A percentile compares a stretch with the other conserved stretches of the same genome.
Conservation (phyloP, 2,113 vertebrate genomes). For the Channa argus region DNA sequence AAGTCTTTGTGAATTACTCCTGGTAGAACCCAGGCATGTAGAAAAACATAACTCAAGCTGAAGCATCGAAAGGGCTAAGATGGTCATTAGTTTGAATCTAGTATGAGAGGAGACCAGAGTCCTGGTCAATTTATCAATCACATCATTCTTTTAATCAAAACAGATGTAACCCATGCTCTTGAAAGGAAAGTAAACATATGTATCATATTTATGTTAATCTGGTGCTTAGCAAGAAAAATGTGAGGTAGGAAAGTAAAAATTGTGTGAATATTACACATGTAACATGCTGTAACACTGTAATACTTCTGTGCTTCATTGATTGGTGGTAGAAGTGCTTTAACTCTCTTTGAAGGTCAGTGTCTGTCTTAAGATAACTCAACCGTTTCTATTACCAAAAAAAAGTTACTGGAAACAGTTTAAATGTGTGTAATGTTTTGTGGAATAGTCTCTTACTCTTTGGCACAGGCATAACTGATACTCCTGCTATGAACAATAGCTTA, state of each 20-base stretch:
- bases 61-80: slow-evolving; percentile 1
- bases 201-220: slow-evolving; percentile 1
- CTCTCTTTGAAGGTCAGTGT: background rate
- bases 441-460: slow-evolving; percentile 16
- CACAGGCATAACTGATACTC: background rate
- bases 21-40: background rate
- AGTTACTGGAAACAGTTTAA: slow-evolving; percentile 15
- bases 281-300: background rate
- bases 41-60: background rate
- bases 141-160: slow-evolving; percentile 37
- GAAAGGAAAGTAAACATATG: slow-evolving; percentile 9
- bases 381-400: slow-evolving; percentile 8
- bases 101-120: background rate
- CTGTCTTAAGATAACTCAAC: background rate
- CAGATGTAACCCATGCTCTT: slow-evolving; percentile 18
- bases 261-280: background rate
- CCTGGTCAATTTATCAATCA: slow-evolving; percentile 39
- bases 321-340: background rate
- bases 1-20: slow-evolving; percentile 27
- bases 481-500: background rate
- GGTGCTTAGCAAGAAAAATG: background rate
- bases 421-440: slow-evolving; percentile 37
- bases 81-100: slow-evolving; percentile 30
- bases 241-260: background rate
- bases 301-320: background rate